Conservation (phyloP, 2,113 vertebrate species). For the Apistogramma diplotaenia region DNA sequence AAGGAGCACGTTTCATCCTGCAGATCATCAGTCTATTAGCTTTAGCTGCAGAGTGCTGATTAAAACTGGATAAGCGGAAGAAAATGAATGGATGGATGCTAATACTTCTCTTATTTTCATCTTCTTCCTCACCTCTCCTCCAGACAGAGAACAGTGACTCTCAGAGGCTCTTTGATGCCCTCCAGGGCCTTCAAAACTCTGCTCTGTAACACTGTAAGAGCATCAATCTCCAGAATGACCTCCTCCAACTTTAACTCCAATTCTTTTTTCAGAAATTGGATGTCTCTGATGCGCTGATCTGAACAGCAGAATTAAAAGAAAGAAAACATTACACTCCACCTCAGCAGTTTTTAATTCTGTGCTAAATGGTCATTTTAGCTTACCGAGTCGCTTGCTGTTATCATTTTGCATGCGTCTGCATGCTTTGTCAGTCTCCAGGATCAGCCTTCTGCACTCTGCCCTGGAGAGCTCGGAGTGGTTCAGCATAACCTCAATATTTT, state of each 20-base stretch:
- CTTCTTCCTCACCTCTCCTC: conserved; percentile 80
- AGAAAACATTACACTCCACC: background rate
- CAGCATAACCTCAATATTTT: conserved; percentile 72
- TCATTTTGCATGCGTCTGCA: conserved; percentile 82
- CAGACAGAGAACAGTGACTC: conserved; percentile 79
- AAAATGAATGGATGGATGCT: too few species aligned
- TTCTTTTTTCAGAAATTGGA: conserved; percentile 88
- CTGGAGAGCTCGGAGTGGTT: conserved; percentile 78
- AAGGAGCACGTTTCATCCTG: conserved; percentile 81
- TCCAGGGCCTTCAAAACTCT: conserved; percentile 83
- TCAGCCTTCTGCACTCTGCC: conserved; percentile 81
- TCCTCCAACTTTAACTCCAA: conserved; percentile 84
- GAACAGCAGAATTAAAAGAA: background rate
- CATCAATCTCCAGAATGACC: conserved; percentile 78
- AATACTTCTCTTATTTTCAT: too few species aligned
- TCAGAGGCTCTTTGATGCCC: conserved; percentile 77
- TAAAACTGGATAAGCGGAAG: too few species aligned
- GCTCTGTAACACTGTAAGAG: conserved; percentile 71
- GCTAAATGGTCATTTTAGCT: background rate
- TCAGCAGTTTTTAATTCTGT: background rate
- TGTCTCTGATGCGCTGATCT: conserved; percentile 86
- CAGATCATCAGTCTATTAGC: background rate
- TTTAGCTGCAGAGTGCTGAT: background rate
- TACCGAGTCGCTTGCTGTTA: conserved; percentile 85
- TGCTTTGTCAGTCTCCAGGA: conserved; percentile 80